phyloP scores from a whole-genome alignment of 2,113 vertebrate species.

The Perca schrenkii region DNA sequence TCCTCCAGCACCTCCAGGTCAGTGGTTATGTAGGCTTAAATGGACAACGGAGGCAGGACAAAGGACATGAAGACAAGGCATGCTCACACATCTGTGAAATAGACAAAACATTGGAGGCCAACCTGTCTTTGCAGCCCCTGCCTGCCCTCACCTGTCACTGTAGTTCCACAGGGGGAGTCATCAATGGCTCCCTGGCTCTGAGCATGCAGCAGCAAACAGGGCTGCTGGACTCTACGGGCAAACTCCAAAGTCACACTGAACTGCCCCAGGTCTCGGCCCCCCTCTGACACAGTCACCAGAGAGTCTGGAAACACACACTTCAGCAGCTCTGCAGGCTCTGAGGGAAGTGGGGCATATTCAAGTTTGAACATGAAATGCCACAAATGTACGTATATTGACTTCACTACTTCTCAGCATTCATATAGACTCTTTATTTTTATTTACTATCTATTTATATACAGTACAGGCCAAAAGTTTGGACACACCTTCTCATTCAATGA shows the following conservation, averaged over 20 bases:
- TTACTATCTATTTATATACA: too few species aligned
- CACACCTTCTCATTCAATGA: too few species aligned
- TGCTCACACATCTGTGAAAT: background rate
- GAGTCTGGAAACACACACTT: slow-evolving; percentile 86
- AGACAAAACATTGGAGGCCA: background rate
- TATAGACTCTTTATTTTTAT: too few species aligned
- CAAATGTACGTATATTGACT: too few species aligned
- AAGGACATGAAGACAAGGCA: background rate
- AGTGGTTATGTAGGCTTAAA: slow-evolving; percentile 83
- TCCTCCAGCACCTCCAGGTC: slow-evolving; percentile 87
- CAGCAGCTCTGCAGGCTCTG: slow-evolving; percentile 82
- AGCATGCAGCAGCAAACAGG: slow-evolving; percentile 85
- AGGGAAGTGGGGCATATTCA: background rate
- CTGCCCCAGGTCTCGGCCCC: slow-evolving; percentile 80
- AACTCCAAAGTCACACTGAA: slow-evolving; percentile 83
- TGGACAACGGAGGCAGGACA: background rate
- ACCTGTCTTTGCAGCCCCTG: background rate
- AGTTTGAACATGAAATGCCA: background rate
- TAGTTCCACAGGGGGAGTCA: slow-evolving; percentile 82
- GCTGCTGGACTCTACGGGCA: slow-evolving; percentile 60
- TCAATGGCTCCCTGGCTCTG: slow-evolving; percentile 80
- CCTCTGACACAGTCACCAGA: slow-evolving; percentile 80
- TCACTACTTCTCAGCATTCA: too few species aligned
- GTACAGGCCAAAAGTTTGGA: too few species aligned
- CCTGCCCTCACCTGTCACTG: slow-evolving; percentile 83